Percentiles rank a stretch among this genome's conserved stretches.
Evolutionary conservation across 2,797 vertebrate species (phyloP).

Genomic region (Molossus alvarezi): DNA sequence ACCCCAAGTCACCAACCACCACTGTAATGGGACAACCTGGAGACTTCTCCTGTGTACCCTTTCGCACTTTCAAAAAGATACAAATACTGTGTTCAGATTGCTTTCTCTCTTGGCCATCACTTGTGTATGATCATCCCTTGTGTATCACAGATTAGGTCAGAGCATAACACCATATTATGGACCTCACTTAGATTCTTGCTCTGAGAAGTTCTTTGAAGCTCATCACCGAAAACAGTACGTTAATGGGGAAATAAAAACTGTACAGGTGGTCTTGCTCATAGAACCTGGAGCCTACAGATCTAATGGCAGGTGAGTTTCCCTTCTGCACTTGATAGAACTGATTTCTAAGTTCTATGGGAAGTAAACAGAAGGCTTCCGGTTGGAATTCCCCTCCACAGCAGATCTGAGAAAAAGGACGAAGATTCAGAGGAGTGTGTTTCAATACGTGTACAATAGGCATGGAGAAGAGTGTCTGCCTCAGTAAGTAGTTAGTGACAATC

Average conservation of each 20-base stretch:
- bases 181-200: neutral
- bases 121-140: neutral
- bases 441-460: neutral
- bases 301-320: neutral
- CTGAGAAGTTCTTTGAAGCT: slow-evolving; percentile 21
- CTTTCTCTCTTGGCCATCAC: neutral
- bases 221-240: neutral
- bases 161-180: neutral
- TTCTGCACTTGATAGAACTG: neutral
- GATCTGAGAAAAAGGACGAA: neutral
- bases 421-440: neutral
- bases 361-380: neutral
- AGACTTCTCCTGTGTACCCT: neutral
- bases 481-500: neutral
- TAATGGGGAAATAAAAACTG: slow-evolving; percentile 6
- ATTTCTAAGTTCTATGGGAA: slow-evolving; percentile 6
- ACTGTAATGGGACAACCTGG: neutral
- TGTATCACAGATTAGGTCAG: neutral
- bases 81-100: neutral
- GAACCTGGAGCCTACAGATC: neutral
- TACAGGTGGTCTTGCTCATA: neutral
- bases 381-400: neutral
- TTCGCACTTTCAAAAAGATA: slow-evolving; percentile 33
- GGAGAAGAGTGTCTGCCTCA: neutral
- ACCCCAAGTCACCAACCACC: neutral